phyloP scores from a whole-genome alignment of 2,797 vertebrate genomes.

The Crocidura indochinensis region DNA sequence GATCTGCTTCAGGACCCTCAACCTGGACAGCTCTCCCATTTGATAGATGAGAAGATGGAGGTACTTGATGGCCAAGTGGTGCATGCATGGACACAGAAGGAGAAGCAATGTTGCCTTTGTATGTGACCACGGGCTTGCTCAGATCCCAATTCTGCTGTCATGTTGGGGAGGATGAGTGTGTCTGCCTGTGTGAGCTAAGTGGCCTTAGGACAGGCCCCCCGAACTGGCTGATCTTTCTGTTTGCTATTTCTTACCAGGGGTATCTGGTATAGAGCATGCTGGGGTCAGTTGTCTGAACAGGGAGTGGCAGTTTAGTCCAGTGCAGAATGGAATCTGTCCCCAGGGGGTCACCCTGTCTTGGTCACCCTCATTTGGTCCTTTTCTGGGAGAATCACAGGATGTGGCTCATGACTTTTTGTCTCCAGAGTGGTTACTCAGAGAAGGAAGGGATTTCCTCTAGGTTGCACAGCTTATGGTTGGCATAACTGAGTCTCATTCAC shows the following conservation, averaged over 20 bases:
- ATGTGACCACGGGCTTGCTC: neutral
- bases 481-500: neutral
- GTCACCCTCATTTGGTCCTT: neutral
- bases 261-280: neutral
- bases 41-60: neutral
- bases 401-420: neutral
- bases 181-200: neutral
- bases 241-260: neutral
- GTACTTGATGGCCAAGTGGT: neutral
- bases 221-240: neutral
- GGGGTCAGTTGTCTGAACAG: neutral
- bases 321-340: neutral
- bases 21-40: neutral
- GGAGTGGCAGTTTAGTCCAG: neutral
- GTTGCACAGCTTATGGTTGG: neutral
- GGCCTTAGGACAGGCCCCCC: neutral
- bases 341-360: neutral
- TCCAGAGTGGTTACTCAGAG: neutral
- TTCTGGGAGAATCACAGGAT: neutral
- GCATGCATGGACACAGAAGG: neutral
- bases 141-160: neutral
- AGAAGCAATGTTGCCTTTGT: neutral
- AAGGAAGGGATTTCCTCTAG: neutral
- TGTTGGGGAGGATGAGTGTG: neutral
- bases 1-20: neutral